phyloP scores from a whole-genome alignment of 92 coral and sea anemone genomes.

The Nematostella vectensis region DNA sequence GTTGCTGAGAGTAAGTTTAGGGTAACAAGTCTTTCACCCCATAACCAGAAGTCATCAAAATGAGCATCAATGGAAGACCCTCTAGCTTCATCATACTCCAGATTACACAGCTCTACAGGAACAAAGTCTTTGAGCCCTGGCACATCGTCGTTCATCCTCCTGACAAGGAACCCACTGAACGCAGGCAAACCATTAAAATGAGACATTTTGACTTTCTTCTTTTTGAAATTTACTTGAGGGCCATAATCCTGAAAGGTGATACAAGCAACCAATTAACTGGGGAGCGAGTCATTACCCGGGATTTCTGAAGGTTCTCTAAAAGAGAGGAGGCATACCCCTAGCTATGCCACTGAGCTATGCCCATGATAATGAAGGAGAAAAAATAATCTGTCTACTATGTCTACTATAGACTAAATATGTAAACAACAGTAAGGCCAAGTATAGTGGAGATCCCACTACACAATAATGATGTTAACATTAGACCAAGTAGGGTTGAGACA shows the following conservation, averaged over 20 bases:
- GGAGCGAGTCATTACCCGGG: no score
- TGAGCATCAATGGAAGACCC: constrained; percentile 94
- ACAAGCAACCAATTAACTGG: no score
- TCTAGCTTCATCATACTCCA: constrained; percentile 74
- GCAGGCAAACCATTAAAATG: constrained; percentile 80
- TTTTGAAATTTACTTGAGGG: constrained; percentile 94
- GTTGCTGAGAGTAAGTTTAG: constrained; percentile 64
- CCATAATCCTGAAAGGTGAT: constrained; percentile 87
- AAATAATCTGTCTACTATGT: no score
- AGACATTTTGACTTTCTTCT: constrained; percentile 62
- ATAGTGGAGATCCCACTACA: no score
- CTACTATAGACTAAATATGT: no score
- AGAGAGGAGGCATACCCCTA: no score
- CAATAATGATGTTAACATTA: no score
- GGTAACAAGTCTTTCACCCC: constrained; percentile 94
- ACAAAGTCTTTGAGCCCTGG: constrained; percentile 50
- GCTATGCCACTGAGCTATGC: no score
- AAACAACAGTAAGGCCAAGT: no score
- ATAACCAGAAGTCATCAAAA: constrained; percentile 89
- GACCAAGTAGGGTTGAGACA: no score
- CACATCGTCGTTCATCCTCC: constrained; percentile 51
- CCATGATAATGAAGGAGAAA: no score
- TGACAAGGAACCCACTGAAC: constrained; percentile 58
- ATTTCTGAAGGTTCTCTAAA: no score
- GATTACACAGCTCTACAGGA: constrained; percentile 86